A percentile compares a stretch with the other conserved stretches of the same genome.
phyloP scores from a whole-genome alignment of 2,888 invertebrate genomes.

The Heliconius charithonia region DNA sequence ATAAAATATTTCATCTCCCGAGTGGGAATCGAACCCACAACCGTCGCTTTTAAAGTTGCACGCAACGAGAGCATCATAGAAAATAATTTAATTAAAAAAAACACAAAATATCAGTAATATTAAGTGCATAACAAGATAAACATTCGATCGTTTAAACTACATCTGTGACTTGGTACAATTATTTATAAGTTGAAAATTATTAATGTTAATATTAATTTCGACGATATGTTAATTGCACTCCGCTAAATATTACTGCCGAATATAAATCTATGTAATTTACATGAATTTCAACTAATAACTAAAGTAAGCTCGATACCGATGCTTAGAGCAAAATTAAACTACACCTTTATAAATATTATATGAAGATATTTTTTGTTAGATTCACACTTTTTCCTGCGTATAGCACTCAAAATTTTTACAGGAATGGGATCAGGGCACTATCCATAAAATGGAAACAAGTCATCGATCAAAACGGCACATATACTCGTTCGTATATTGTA shows the following conservation, averaged over 20 bases:
- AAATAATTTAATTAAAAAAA: neutral
- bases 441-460: too few species aligned
- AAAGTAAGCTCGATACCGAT: constrained; percentile 5
- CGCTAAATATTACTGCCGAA: constrained; percentile 26
- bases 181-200: constrained; percentile 21
- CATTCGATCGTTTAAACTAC: neutral
- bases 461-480: too few species aligned
- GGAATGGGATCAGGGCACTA: too few species aligned
- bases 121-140: neutral
- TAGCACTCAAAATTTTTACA: too few species aligned
- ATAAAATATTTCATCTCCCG: too few species aligned
- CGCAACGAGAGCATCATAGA: neutral
- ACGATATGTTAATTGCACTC: constrained; percentile 29
- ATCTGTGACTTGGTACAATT: constrained; percentile 12
- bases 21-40: too few species aligned
- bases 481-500: too few species aligned
- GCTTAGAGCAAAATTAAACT: neutral
- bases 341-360: neutral
- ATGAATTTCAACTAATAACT: constrained; percentile 43
- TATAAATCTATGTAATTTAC: constrained; percentile 42
- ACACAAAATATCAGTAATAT: too few species aligned
- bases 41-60: too few species aligned
- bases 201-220: constrained; percentile 18
- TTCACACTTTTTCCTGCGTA: too few species aligned
- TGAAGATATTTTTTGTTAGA: neutral